Conservation (phyloP, 2,888 invertebrate species). For the Drosophila monieri region DNA sequence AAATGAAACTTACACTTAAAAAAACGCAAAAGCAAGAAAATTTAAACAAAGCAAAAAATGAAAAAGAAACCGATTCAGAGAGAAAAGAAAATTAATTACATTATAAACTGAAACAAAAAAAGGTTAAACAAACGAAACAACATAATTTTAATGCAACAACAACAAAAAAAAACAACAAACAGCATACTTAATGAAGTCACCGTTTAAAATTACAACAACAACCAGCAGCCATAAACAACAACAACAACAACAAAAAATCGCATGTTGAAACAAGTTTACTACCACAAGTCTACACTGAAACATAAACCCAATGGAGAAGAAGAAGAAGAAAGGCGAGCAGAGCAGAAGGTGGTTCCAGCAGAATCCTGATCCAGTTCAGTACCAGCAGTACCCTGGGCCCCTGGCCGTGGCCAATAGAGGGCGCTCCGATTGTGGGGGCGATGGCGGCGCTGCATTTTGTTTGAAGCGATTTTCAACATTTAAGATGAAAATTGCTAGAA, state of each 20-base stretch:
- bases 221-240: constrained; percentile 43
- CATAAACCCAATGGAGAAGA: constrained; percentile 45
- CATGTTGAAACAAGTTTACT: constrained; percentile 67
- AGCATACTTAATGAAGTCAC: constrained; percentile 80
- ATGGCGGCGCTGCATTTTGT: constrained; percentile 53
- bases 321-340: constrained; percentile 34
- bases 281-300: constrained; percentile 62
- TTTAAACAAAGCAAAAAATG: constrained; percentile 70
- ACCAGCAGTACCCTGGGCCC: background rate
- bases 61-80: constrained; percentile 42
- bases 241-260: constrained; percentile 42
- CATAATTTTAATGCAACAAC: constrained; percentile 75
- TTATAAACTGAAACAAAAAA: constrained; percentile 45
- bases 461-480: constrained; percentile 16
- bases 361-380: constrained; percentile 6
- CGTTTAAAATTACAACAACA: constrained; percentile 65
- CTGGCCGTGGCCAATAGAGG: constrained; percentile 27
- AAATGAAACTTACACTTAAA: constrained; percentile 74
- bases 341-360: constrained; percentile 15
- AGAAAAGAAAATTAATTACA: constrained; percentile 70
- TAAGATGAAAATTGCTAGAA: constrained; percentile 7
- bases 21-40: constrained; percentile 50
- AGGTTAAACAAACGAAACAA: constrained; percentile 49
- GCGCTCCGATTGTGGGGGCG: constrained; percentile 31
- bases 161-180: constrained; percentile 72